A percentile compares a stretch with the other conserved stretches of the same genome.
These are phyloP conservation scores for Gymnoscopelus braueri DNA, from an alignment of 2,797 vertebrate genomes.

Conservation along the genomic window DNA sequence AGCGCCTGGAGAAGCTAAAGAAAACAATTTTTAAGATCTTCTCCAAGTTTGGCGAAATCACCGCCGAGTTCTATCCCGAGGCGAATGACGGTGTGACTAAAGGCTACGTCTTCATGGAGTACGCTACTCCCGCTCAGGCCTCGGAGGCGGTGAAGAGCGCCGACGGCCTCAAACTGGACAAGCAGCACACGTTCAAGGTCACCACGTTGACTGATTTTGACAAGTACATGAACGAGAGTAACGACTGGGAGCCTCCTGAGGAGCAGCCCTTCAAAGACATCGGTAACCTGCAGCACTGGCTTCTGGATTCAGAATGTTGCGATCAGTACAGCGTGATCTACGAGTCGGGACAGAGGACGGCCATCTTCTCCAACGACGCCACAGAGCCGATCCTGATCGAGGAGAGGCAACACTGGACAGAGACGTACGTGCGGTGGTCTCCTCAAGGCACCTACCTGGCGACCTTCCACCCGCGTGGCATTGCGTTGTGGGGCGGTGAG, in stretches of 20 bases:
- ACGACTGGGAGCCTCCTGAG: slow-evolving; percentile 96
- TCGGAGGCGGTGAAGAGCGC: slow-evolving; percentile 94
- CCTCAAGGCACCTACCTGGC: slow-evolving; percentile 96
- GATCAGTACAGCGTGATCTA: slow-evolving; percentile 99
- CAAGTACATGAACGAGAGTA: slow-evolving; percentile 97
- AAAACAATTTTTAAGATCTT: slow-evolving; percentile 99
- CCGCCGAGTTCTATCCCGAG: slow-evolving; percentile 94
- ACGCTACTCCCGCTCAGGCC: slow-evolving; percentile 89
- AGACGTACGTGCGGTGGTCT: slow-evolving; percentile 98
- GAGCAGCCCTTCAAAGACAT: slow-evolving; percentile 98
- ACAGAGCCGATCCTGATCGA: slow-evolving; percentile 83
- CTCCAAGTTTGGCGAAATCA: slow-evolving; percentile 97
- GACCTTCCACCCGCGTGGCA: slow-evolving; percentile 96
- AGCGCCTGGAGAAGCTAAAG: slow-evolving; percentile 94
- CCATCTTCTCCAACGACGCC: slow-evolving; percentile 95
- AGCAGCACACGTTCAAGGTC: slow-evolving; percentile 96
- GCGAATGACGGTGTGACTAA: slow-evolving; percentile 90
- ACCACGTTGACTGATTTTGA: slow-evolving; percentile 98
- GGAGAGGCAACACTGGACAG: slow-evolving; percentile 97
- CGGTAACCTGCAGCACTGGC: slow-evolving; percentile 97
- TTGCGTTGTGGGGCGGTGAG: slow-evolving; percentile 97
- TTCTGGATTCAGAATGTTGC: slow-evolving; percentile 95
- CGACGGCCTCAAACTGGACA: slow-evolving; percentile 96
- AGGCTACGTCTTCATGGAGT: slow-evolving; percentile 99
- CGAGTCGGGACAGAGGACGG: slow-evolving; percentile 94